Percentiles rank a stretch among this genome's conserved stretches.
Conservation (phyloP, 2,797 vertebrate genomes). For the Poeciliopsis gracilis region DNA sequence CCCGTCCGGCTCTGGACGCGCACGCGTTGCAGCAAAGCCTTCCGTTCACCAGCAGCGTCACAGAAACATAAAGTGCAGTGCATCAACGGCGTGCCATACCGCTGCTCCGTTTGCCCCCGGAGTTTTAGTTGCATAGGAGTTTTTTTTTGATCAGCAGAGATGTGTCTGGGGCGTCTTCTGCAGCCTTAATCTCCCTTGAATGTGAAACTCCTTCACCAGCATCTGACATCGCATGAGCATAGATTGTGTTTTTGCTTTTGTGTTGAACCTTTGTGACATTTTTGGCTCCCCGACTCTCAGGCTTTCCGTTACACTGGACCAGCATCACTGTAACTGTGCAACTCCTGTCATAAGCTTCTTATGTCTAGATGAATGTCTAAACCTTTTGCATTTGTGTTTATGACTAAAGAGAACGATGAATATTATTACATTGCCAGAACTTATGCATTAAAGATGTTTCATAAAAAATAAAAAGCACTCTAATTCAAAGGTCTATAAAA, state of each 20-base stretch:
- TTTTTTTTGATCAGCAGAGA: conserved; percentile 79
- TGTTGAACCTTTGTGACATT: background rate
- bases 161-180: conserved; percentile 62
- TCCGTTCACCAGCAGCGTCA: conserved; percentile 69
- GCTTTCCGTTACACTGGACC: conserved; percentile 66
- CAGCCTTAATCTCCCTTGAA: conserved; percentile 73
- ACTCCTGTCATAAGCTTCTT: background rate
- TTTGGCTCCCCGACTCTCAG: conserved; percentile 37
- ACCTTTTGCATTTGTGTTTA: conserved; percentile 6
- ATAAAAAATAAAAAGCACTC: background rate
- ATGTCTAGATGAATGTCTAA: conserved; percentile 13
- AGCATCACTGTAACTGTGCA: conserved; percentile 29
- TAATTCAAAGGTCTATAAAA: conserved; percentile 8
- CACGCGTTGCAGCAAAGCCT: conserved; percentile 75
- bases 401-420: conserved; percentile 6
- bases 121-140: conserved; percentile 75
- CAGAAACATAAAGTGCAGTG: conserved; percentile 70
- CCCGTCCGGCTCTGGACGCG: conserved; percentile 61
- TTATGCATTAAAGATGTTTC: conserved; percentile 3
- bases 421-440: conserved; percentile 28
- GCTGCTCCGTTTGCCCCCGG: conserved; percentile 75
- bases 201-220: conserved; percentile 81
- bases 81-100: conserved; percentile 53
- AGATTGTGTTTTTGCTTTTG: conserved; percentile 24
- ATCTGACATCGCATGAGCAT: conserved; percentile 71